These are phyloP conservation scores for Lutjanus erythropterus DNA, from an alignment of 2,113 vertebrate species.

Conservation along the genomic window DNA sequence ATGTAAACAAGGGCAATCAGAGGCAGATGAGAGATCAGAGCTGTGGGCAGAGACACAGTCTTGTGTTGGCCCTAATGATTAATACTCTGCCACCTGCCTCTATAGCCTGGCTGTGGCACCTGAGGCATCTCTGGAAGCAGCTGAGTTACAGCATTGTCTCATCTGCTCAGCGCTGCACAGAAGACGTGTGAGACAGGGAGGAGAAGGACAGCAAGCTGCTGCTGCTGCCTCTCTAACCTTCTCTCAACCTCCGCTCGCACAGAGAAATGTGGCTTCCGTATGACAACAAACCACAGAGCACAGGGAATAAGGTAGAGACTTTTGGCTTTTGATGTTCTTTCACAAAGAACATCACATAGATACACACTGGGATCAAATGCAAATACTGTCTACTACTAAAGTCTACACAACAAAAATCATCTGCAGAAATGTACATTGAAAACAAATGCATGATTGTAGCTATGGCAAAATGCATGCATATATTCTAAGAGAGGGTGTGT, in stretches of 20 bases:
- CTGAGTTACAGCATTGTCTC: slow-evolving; percentile 67
- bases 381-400: background rate
- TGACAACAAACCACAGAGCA: slow-evolving; percentile 12
- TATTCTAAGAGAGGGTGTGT: background rate
- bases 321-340: slow-evolving; percentile 1
- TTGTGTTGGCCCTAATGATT: slow-evolving; percentile 55
- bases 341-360: slow-evolving; percentile 5
- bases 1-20: slow-evolving; percentile 66
- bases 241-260: slow-evolving; percentile 15
- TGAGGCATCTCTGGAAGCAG: slow-evolving; percentile 55
- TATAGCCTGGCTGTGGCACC: slow-evolving; percentile 53
- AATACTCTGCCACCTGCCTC: slow-evolving; percentile 64
- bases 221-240: slow-evolving; percentile 37
- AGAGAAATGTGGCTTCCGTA: slow-evolving; percentile 25
- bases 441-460: background rate
- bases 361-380: background rate
- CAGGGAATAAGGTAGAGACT: background rate
- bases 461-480: slow-evolving; percentile 1
- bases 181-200: slow-evolving; percentile 36
- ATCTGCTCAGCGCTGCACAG: slow-evolving; percentile 45
- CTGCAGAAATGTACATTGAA: background rate
- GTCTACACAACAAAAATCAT: background rate
- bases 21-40: slow-evolving; percentile 59
- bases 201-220: slow-evolving; percentile 42
- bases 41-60: slow-evolving; percentile 40